Evolutionary conservation across 2,113 vertebrate genomes (phyloP), one percentile per base, ranked within the genome.

Genomic region (Channa argus): DNA sequence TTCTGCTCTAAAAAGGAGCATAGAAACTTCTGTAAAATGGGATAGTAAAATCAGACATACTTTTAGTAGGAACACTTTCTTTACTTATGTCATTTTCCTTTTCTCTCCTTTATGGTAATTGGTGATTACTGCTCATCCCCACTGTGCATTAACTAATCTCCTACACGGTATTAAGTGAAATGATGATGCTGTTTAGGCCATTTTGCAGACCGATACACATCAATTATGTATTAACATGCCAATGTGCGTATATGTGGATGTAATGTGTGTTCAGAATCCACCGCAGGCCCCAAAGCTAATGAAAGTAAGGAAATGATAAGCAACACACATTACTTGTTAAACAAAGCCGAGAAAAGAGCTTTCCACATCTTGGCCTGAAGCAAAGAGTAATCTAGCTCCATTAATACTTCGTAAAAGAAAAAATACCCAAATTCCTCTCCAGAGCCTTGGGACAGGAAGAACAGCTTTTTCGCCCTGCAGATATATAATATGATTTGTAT

Each of bases 301-400:
- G 84, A 74, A 86, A 78, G 77, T 60, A 74, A 86, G 77, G 55
- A 86, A 84, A 85, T 86, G 77, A 85, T 86, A 87, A 91, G 83
- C 77, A 86, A 88, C 74, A 80, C 77, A 78, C 81, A 86, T 74
- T 79, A 78, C 84, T 86, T 85, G 82, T 92, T 90, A 82, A 91
- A 89, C 81, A 89, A 91, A 85, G 79, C 69, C 33, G 39, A 77
- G 83, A 79, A 86, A 70, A 62, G 79, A 75, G 82, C 56, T 84
- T 85, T 84, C 69, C 67, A 75, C 66, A 53, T 79, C 41, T 72
- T 13, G 46, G 88, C 91, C 90, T 74, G 15, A 56, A 90, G 93
- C 86, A 8, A 74, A 79, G 58, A 88, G 58, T 86, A 64, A 79
- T 89, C 81, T 82, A 77, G 53, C 59, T 70, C 79, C 71, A 86